Percentiles rank a stretch among this genome's conserved stretches.
These are phyloP conservation scores for Cerceris ruficornis DNA, from an alignment of 2,888 invertebrate species.

Conservation along the genomic window DNA sequence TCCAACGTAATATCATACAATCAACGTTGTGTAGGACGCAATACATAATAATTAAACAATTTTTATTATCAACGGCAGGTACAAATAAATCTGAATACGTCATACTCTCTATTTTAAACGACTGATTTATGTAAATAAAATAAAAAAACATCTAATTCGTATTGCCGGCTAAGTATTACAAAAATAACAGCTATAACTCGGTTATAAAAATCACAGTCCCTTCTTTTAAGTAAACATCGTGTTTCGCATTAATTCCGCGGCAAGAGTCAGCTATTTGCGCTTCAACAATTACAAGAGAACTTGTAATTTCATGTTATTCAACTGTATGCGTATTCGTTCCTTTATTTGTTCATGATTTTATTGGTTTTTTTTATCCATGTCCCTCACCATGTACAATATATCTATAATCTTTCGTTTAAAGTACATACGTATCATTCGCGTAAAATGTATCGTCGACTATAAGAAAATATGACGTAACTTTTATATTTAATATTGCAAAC, in stretches of 20 bases:
- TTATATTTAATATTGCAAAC: not conserved
- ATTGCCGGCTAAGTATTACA: not conserved
- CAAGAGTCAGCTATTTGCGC: too few species aligned
- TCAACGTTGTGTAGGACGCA: constrained; percentile 28
- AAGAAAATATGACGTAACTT: too few species aligned
- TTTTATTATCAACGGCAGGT: constrained; percentile 24
- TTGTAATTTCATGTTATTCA: not conserved
- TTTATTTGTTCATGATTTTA: constrained; percentile 2
- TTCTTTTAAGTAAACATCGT: too few species aligned
- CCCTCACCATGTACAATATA: constrained; percentile 5
- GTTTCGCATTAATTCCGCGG: too few species aligned
- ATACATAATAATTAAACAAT: constrained; percentile 29
- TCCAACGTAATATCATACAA: constrained; percentile 26
- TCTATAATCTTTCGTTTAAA: not conserved
- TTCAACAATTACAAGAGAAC: not conserved
- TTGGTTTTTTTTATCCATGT: constrained; percentile 7
- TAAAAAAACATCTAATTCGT: not conserved
- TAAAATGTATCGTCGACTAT: not conserved
- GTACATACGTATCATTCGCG: constrained; percentile 1
- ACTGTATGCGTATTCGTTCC: not conserved
- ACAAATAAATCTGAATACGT: constrained; percentile 31
- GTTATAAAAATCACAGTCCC: too few species aligned
- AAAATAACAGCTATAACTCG: not conserved
- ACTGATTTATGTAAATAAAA: not conserved
- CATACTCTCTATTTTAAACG: constrained; percentile 15